Evolutionary conservation across 2,797 vertebrate genomes (phyloP).

Genomic region (Nannoperca obscura): DNA sequence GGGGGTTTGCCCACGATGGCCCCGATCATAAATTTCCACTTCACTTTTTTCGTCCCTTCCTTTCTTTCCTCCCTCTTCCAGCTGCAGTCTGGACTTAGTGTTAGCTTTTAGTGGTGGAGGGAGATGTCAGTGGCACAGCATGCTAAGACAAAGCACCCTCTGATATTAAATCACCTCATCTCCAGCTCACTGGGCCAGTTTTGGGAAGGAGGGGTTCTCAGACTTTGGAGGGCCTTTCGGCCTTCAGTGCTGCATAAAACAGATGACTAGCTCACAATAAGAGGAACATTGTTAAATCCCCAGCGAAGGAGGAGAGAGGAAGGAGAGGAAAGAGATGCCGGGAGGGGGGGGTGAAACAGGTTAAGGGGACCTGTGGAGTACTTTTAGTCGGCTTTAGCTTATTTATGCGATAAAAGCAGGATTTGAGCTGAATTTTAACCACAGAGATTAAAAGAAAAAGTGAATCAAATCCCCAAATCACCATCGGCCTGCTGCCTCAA

Average conservation of each 20-base stretch:
- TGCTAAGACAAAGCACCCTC: conserved; percentile 53
- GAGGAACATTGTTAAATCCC: conserved; percentile 61
- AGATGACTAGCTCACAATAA: conserved; percentile 64
- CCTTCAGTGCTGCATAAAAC: conserved; percentile 46
- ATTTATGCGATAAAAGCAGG: conserved; percentile 39
- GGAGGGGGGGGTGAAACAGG: conserved; percentile 15
- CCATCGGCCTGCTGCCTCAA: background rate
- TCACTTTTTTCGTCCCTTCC: background rate
- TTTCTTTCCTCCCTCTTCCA: conserved; percentile 18
- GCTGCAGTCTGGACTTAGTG: conserved; percentile 19
- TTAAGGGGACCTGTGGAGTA: conserved; percentile 28
- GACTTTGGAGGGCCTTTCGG: conserved; percentile 39
- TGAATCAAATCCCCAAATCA: background rate
- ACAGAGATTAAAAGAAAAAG: background rate
- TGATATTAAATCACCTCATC: conserved; percentile 68
- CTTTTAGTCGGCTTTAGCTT: conserved; percentile 10
- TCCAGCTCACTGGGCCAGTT: conserved; percentile 44
- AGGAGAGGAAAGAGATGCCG: background rate
- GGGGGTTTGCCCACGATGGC: background rate
- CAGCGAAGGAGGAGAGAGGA: conserved; percentile 16
- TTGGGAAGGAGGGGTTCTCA: conserved; percentile 24
- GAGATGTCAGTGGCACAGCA: conserved; percentile 42
- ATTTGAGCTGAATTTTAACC: conserved; percentile 30
- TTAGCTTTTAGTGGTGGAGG: conserved; percentile 27
- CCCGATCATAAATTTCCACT: conserved; percentile 8